Conservation (phyloP, 2,888 invertebrate species). For the Drosophila demipolita region DNA sequence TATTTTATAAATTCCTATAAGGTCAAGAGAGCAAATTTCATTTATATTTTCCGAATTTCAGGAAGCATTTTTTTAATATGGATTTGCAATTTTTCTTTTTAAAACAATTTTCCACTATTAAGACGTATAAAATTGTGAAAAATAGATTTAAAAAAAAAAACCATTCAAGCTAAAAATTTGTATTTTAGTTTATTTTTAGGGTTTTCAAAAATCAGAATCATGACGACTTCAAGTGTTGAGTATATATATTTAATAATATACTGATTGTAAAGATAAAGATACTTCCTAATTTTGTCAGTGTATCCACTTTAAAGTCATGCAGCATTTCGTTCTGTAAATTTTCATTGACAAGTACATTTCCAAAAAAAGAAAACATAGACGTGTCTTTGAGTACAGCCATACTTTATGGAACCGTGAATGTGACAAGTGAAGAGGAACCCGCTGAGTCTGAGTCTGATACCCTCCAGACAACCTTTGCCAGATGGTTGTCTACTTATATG, state of each 20-base stretch:
- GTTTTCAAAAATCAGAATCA: neutral
- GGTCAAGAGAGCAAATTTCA: too few relatives aligned
- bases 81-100: neutral
- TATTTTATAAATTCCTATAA: neutral
- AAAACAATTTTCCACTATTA: neutral
- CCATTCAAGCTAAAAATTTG: neutral
- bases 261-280: neutral
- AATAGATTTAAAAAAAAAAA: neutral
- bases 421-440: conserved; percentile 19
- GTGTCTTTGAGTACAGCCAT: neutral
- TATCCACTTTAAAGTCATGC: neutral
- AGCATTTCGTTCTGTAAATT: neutral
- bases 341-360: neutral
- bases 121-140: neutral
- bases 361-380: neutral
- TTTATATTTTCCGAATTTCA: neutral
- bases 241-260: neutral
- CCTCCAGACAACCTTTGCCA: conserved; percentile 15
- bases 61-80: neutral
- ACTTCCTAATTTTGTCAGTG: neutral
- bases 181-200: neutral
- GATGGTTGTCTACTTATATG: neutral
- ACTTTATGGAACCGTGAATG: conserved; percentile 15
- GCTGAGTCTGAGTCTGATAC: conserved; percentile 18
- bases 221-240: neutral